Conservation (phyloP, 2,888 invertebrate genomes). For the Chymomyza fuscimana region DNA sequence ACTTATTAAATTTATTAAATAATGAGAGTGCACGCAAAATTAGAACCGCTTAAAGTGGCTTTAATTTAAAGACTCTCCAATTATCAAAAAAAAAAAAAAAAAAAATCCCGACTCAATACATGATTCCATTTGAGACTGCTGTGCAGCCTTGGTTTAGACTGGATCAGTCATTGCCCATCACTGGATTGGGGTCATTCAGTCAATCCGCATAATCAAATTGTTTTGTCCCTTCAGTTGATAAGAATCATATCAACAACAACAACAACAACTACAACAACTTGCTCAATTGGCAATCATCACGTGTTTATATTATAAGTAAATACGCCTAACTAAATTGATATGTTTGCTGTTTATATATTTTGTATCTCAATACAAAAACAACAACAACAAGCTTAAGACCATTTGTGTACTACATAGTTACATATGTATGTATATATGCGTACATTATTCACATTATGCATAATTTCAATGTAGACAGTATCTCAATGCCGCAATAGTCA, state of each 20-base stretch:
- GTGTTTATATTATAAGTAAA: slow-evolving; percentile 12
- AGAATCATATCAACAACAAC: background rate
- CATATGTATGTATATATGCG: slow-evolving; percentile 10
- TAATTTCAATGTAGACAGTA: slow-evolving; percentile 48
- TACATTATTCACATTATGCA: slow-evolving; percentile 44
- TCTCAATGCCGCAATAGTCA: background rate
- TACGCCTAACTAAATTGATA: slow-evolving; percentile 39
- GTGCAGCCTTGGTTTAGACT: background rate
- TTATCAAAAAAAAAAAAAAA: background rate
- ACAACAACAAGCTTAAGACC: slow-evolving; percentile 49
- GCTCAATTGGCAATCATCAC: slow-evolving; percentile 23
- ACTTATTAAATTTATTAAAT: too few relatives aligned
- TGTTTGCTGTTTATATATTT: slow-evolving; percentile 33
- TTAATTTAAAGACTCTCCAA: background rate
- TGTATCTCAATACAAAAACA: slow-evolving; percentile 19
- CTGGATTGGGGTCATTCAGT: background rate
- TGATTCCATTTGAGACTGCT: background rate
- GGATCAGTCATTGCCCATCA: background rate
- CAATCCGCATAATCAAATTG: background rate
- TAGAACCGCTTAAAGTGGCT: too few relatives aligned
- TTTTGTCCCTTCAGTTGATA: background rate
- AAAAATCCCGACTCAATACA: background rate
- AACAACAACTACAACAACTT: background rate
- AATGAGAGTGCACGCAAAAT: background rate
- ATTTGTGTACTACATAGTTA: slow-evolving; percentile 12